Percentiles rank a stretch among this genome's conserved stretches.
Evolutionary conservation across 2,113 vertebrate species (phyloP).

Genomic region (Xenus cinereus): DNA sequence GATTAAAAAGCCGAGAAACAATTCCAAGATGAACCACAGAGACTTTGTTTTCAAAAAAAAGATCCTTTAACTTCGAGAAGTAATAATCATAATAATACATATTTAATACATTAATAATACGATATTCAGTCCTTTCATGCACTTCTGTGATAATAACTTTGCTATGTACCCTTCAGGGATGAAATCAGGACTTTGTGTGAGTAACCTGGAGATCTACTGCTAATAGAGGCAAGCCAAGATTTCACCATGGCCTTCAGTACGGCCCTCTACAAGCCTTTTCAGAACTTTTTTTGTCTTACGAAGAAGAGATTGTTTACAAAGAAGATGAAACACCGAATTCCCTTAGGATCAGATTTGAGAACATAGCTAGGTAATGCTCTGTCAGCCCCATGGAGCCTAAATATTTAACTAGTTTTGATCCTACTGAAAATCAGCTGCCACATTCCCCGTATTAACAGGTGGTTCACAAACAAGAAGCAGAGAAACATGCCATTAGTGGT

Average conservation of each 20-base stretch:
- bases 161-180: neutral
- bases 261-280: neutral
- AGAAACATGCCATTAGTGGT: neutral
- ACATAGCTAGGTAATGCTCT: neutral
- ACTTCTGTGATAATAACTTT: neutral
- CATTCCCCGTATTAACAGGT: neutral
- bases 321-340: neutral
- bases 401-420: neutral
- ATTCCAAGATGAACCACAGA: neutral
- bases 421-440: neutral
- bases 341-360: neutral
- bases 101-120: neutral
- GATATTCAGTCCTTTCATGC: neutral
- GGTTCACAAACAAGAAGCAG: neutral
- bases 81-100: neutral
- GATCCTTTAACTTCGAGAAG: neutral
- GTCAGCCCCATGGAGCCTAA: neutral
- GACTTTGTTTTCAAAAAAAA: neutral
- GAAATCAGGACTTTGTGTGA: neutral
- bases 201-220: neutral
- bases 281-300: neutral
- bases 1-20: slow-evolving; percentile 11
- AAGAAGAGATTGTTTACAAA: neutral
- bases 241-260: neutral
- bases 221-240: neutral